These are phyloP conservation scores for Spialia ferax DNA, from an alignment of 2,888 invertebrate species.

Conservation along the genomic window DNA sequence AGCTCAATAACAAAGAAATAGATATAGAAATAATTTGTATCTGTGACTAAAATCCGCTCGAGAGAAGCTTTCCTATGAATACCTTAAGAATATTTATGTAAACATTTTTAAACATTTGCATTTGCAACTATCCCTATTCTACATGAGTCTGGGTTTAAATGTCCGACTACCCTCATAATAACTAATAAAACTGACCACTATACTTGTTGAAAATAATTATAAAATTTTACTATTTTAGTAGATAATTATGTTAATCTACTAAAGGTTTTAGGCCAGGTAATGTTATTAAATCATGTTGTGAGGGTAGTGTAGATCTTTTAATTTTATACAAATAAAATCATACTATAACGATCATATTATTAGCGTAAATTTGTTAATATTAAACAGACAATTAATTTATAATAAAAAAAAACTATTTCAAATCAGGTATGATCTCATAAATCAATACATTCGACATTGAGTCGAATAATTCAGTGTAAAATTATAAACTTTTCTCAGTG, in stretches of 20 bases:
- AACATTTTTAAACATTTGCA: constrained; percentile 41
- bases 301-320: background rate
- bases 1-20: background rate
- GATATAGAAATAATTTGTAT: constrained; percentile 1
- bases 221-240: background rate
- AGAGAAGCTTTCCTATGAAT: constrained; percentile 41
- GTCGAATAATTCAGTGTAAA: background rate
- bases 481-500: background rate
- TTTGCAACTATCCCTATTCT: constrained; percentile 43
- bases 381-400: background rate
- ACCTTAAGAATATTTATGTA: constrained; percentile 47
- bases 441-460: background rate
- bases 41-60: constrained; percentile 34
- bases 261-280: background rate
- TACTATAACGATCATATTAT: too few relatives aligned
- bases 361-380: background rate
- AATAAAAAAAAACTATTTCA: background rate
- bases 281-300: background rate
- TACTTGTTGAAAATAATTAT: background rate
- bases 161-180: constrained; percentile 23
- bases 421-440: background rate
- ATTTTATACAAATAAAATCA: too few relatives aligned
- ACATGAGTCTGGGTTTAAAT: constrained; percentile 24
- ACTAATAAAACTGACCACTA: background rate
- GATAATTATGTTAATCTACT: background rate